Conservation (phyloP, 2,113 vertebrate genomes). For the Camelus dromedarius region DNA sequence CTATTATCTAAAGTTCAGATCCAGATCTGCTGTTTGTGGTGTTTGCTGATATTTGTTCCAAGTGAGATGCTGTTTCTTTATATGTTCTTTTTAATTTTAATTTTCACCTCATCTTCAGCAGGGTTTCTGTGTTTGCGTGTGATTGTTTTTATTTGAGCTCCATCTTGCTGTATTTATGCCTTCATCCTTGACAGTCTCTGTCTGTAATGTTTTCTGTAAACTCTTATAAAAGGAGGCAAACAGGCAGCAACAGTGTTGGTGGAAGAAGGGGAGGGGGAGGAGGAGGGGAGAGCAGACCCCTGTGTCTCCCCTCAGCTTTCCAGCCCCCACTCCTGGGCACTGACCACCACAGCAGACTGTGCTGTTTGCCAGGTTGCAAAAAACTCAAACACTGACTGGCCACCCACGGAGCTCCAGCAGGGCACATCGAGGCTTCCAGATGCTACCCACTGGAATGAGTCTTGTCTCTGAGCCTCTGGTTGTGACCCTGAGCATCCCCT, state of each 20-base stretch:
- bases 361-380: neutral
- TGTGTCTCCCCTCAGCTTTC: neutral
- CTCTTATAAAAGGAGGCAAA: neutral
- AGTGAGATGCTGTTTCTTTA: neutral
- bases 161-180: neutral
- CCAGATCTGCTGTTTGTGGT: neutral
- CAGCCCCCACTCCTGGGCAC: fast-evolving
- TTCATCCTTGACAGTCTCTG: neutral
- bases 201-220: neutral
- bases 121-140: neutral
- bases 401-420: too few relatives aligned
- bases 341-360: fast-evolving
- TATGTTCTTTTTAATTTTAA: neutral
- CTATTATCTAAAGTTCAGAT: neutral
- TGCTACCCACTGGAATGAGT: neutral
- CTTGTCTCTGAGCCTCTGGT: neutral
- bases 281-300: neutral
- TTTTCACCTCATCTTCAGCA: neutral
- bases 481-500: neutral
- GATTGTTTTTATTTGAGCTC: neutral
- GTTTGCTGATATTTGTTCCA: neutral
- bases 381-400: neutral
- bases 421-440: neutral
- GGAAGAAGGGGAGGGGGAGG: too few relatives aligned
- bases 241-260: neutral